phyloP scores from a whole-genome alignment of 53 echinoderm and acorn worm species.

The Apostichopus leukothele region DNA sequence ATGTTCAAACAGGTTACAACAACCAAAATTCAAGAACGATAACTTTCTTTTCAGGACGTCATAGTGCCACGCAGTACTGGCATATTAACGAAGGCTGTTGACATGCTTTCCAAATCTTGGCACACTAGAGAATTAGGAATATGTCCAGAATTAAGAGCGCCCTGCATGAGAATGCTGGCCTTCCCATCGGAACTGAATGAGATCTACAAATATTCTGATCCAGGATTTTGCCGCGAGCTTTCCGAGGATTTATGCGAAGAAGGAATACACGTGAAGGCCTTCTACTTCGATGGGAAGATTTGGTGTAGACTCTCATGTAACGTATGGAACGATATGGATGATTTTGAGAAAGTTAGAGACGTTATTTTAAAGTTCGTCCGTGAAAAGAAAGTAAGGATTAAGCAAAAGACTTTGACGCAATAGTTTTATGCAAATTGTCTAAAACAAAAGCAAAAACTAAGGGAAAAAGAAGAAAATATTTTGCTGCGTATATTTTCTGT shows the following conservation, averaged over 20 bases:
- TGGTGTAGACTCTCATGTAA: slow-evolving; percentile 38
- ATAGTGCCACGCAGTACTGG: background rate
- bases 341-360: slow-evolving; percentile 4
- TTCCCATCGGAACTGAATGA: slow-evolving; percentile 16
- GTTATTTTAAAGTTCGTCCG: background rate
- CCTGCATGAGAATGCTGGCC: slow-evolving; percentile 45
- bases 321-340: slow-evolving; percentile 34
- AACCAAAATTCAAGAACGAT: background rate
- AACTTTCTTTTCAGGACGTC: background rate
- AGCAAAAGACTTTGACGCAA: background rate
- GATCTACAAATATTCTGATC: background rate
- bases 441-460: too few relatives aligned
- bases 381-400: background rate
- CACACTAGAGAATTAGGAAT: slow-evolving; percentile 19
- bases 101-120: slow-evolving; percentile 54
- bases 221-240: background rate
- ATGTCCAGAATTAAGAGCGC: slow-evolving; percentile 27
- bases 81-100: slow-evolving; percentile 38
- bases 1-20: too few relatives aligned
- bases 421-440: background rate
- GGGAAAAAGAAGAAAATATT: too few relatives aligned
- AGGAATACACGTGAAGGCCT: background rate
- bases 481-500: too few relatives aligned
- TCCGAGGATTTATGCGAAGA: background rate
- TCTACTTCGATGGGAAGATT: slow-evolving; percentile 1